phyloP scores from a whole-genome alignment of 2,888 invertebrate genomes.

The Sinohyriopsis cumingii region DNA sequence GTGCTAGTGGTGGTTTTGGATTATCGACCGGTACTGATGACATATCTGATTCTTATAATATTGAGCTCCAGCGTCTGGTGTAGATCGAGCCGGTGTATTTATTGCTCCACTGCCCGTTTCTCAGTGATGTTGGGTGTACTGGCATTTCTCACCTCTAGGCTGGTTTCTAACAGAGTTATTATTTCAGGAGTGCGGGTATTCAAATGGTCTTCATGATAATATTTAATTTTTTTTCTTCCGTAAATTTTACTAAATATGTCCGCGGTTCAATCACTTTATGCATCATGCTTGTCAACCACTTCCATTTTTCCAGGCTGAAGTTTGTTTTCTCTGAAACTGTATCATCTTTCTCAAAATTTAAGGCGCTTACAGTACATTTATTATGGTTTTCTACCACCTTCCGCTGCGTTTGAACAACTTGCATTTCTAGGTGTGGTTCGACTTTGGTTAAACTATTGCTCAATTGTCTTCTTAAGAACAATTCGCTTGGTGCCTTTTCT shows the following conservation, averaged over 20 bases:
- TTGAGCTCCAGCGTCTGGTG: too few species aligned
- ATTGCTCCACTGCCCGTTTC: too few species aligned
- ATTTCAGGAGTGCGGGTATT: too few species aligned
- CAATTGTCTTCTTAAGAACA: constrained; percentile 23
- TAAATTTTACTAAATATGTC: constrained; percentile 8
- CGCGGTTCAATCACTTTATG: background rate
- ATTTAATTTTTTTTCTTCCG: background rate
- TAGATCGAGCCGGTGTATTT: too few species aligned
- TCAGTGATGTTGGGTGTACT: too few species aligned
- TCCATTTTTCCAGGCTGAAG: background rate
- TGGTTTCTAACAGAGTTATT: too few species aligned
- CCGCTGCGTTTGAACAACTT: constrained; percentile 2
- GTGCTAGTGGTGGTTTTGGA: too few species aligned
- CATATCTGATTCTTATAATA: too few species aligned
- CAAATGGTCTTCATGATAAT: too few species aligned
- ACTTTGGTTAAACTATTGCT: constrained; percentile 1
- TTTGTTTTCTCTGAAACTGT: constrained; percentile 4
- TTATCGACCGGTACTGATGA: too few species aligned
- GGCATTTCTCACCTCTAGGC: too few species aligned
- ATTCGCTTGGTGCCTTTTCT: constrained; percentile 17
- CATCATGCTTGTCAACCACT: constrained; percentile 1
- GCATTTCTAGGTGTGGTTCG: constrained; percentile 3
- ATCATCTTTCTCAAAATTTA: constrained; percentile 4
- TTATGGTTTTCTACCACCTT: constrained; percentile 6
- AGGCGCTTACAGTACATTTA: background rate